phyloP scores from a whole-genome alignment of 2,113 vertebrate genomes.

The Prolemur simus region DNA sequence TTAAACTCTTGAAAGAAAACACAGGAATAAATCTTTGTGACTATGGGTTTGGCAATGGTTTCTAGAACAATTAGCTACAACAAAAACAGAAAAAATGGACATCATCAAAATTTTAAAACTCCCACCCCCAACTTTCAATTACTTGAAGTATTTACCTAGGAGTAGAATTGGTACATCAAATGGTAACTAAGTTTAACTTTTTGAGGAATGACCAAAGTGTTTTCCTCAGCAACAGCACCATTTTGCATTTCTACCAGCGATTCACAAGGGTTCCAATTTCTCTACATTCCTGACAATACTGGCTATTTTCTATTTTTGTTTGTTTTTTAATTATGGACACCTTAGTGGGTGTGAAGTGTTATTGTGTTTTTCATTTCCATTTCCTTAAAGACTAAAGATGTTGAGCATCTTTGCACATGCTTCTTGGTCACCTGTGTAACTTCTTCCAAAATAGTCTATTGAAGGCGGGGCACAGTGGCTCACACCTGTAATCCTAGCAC shows the following conservation, averaged over 20 bases:
- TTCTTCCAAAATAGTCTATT: not conserved
- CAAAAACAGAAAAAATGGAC: not conserved
- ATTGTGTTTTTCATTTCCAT: not conserved
- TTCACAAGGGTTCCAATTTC: not conserved
- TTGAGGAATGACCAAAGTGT: not conserved
- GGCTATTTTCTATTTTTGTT: not conserved
- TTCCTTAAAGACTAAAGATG: not conserved
- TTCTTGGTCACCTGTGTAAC: not conserved
- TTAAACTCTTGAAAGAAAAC: not conserved
- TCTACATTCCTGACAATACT: not conserved
- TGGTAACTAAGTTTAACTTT: not conserved
- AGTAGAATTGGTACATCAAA: not conserved
- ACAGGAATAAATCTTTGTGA: not conserved
- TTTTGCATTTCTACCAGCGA: not conserved
- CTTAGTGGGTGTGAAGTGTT: not conserved
- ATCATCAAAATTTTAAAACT: not conserved
- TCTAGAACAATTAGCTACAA: not conserved
- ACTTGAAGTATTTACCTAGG: not conserved
- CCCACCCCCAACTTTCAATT: not conserved
- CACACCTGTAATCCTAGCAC: no score
- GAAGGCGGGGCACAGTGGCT: not conserved
- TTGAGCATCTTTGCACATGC: not conserved
- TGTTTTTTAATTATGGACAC: not conserved
- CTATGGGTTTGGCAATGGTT: not conserved
- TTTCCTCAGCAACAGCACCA: not conserved